These are phyloP conservation scores for Metopolophium dirhodum DNA, from an alignment of 1,140 invertebrate genomes.

Conservation along the genomic window DNA sequence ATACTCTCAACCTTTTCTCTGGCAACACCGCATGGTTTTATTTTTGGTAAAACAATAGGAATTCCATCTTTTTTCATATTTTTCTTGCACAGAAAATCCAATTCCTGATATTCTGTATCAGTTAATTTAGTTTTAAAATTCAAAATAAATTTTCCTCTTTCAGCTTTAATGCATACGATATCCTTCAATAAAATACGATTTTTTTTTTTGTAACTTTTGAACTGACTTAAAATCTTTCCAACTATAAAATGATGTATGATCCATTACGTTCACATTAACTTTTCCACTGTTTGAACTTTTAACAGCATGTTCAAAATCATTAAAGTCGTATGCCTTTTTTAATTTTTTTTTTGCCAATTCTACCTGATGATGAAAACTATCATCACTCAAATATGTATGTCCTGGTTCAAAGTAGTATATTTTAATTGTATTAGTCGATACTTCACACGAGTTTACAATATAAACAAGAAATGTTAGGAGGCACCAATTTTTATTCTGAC, in stretches of 20 bases:
- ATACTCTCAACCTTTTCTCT: background rate
- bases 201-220: conserved; percentile 17
- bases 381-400: background rate
- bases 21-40: background rate
- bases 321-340: background rate
- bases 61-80: conserved; percentile 32
- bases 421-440: background rate
- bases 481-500: conserved; percentile 32
- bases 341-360: conserved; percentile 19
- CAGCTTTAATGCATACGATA: conserved; percentile 23
- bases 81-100: background rate
- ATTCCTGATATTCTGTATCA: conserved; percentile 22
- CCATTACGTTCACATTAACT: background rate
- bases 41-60: background rate
- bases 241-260: conserved; percentile 7
- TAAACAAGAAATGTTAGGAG: conserved; percentile 4
- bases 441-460: conserved; percentile 9
- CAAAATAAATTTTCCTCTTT: conserved; percentile 19
- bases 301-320: conserved; percentile 12
- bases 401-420: conserved; percentile 4
- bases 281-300: background rate
- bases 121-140: background rate
- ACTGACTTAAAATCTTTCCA: conserved; percentile 14
- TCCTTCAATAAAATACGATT: conserved; percentile 36
- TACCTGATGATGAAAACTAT: conserved; percentile 30